These are phyloP conservation scores for Tromatobia lineatoria DNA, from an alignment of 2,888 invertebrate genomes.

Conservation along the genomic window DNA sequence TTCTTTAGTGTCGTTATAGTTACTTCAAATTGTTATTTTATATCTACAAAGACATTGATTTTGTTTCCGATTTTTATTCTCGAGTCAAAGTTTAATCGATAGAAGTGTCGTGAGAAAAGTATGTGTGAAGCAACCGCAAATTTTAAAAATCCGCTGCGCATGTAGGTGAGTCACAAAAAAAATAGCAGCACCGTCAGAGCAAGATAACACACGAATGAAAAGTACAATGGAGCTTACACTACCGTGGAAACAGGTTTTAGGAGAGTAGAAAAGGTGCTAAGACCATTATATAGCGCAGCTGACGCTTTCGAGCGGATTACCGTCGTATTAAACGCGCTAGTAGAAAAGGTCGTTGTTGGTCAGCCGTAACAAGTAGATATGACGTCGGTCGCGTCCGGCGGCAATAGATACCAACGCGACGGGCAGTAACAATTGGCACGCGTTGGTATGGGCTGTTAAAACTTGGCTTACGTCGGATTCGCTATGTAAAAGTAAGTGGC, in stretches of 20 bases:
- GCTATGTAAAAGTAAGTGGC: slow-evolving; percentile 16
- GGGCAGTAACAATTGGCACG: slow-evolving; percentile 6
- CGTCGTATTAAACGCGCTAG: slow-evolving; percentile 7
- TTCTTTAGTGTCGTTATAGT: no score
- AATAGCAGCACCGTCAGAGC: not conserved
- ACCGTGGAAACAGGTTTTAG: not conserved
- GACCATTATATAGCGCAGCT: not conserved
- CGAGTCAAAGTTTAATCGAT: no score
- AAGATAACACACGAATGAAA: not conserved
- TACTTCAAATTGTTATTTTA: no score
- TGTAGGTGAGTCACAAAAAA: not conserved
- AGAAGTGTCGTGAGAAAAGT: no score
- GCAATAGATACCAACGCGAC: slow-evolving; percentile 12
- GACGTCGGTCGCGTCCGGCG: slow-evolving; percentile 2
- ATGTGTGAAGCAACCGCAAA: not conserved
- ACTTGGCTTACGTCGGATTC: slow-evolving; percentile 12
- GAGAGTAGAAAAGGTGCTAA: not conserved
- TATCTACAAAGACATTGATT: no score
- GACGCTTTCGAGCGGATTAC: not conserved
- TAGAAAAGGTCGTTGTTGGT: slow-evolving; percentile 32
- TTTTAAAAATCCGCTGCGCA: not conserved
- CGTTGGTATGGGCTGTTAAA: slow-evolving; percentile 17
- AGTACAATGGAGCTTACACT: not conserved
- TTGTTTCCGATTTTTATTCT: no score
- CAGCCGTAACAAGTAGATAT: slow-evolving; percentile 41